A percentile compares a stretch with the other conserved stretches of the same genome.
Evolutionary conservation across 2,113 vertebrate species (phyloP).

Genomic region (Coregonus clupeaformis): DNA sequence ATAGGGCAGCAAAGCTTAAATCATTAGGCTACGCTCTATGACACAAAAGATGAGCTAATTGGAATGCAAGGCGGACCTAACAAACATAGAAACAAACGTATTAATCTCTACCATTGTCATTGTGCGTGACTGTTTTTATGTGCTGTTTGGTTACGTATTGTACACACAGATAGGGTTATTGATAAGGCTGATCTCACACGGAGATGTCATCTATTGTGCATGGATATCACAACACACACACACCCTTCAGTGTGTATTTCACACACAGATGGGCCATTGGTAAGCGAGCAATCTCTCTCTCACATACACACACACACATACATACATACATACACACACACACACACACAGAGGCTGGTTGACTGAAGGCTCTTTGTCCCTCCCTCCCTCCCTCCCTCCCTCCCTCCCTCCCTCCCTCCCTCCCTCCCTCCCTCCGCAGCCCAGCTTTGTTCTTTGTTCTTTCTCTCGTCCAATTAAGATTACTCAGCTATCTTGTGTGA

Average conservation of each 20-base stretch:
- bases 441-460: conserved; percentile 25
- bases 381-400: no score
- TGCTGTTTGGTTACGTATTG: no score
- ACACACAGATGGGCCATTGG: conserved; percentile 7
- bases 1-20: no score
- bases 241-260: conserved; percentile 36
- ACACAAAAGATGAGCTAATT: no score
- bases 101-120: no score
- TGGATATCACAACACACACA: not conserved
- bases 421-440: conserved; percentile 42
- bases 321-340: no score
- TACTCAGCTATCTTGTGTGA: conserved; percentile 31
- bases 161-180: no score
- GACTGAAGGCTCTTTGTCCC: conserved; percentile 39
- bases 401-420: conserved; percentile 24
- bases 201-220: conserved; percentile 35
- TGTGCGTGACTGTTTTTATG: no score
- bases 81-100: no score
- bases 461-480: conserved; percentile 32
- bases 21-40: no score
- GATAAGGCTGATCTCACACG: conserved; percentile 6
- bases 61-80: no score
- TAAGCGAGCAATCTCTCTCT: not conserved
- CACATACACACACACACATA: conserved; percentile 42
- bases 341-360: conserved; percentile 32